Conservation (phyloP, 2,888 invertebrate species). For the Caenorhabditis afra region DNA sequence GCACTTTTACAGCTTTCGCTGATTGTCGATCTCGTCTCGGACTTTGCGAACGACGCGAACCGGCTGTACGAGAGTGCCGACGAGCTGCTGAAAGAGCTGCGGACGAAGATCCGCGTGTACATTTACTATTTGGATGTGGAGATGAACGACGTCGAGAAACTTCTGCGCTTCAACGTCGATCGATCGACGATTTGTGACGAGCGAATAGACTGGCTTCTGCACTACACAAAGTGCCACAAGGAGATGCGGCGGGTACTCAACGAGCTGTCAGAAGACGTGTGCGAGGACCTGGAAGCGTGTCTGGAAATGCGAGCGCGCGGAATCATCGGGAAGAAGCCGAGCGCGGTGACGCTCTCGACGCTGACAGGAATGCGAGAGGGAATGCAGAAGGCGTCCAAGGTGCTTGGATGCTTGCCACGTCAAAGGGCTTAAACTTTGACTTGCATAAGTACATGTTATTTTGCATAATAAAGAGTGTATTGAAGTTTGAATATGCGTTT, state of each 20-base stretch:
- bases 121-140: conserved; percentile 53
- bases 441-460: not conserved
- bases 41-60: conserved; percentile 58
- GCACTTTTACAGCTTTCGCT: conserved; percentile 46
- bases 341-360: conserved; percentile 22
- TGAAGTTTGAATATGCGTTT: not conserved
- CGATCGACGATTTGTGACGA: conserved; percentile 59
- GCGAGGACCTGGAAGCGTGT: conserved; percentile 62
- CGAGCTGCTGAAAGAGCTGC: conserved; percentile 58
- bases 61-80: conserved; percentile 55
- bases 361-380: conserved; percentile 49
- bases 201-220: conserved; percentile 57
- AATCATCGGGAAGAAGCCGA: conserved; percentile 57
- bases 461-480: not conserved
- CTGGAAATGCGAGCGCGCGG: conserved; percentile 56
- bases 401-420: conserved; percentile 41
- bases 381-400: conserved; percentile 44
- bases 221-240: conserved; percentile 61
- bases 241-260: conserved; percentile 67
- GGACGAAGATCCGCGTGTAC: conserved; percentile 51
- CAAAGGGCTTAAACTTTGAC: conserved; percentile 55
- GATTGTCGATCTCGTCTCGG: conserved; percentile 57
- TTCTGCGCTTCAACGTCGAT: conserved; percentile 58
- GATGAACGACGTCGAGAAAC: conserved; percentile 43
- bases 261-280: conserved; percentile 66